A percentile compares a stretch with the other conserved stretches of the same genome.
These are phyloP conservation scores for Lordiphosa andalusiaca DNA, from an alignment of 2,888 invertebrate genomes.

Conservation along the genomic window DNA sequence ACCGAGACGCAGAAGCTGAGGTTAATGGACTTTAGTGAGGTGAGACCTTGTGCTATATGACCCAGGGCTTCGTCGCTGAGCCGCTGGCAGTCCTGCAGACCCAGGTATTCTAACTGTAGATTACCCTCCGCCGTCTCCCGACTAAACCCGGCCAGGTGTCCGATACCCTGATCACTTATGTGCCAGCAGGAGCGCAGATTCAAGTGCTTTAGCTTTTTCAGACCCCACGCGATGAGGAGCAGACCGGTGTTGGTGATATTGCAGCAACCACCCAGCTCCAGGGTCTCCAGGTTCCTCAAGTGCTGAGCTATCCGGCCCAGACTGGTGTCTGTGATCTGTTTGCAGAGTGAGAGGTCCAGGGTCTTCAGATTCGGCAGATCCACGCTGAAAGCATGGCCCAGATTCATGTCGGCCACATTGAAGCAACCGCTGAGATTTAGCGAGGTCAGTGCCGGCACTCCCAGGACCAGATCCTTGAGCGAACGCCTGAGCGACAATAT, in stretches of 20 bases:
- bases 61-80: slow-evolving; percentile 94
- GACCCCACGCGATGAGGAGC: slow-evolving; percentile 91
- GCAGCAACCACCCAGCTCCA: slow-evolving; percentile 95
- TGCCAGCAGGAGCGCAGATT: slow-evolving; percentile 96
- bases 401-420: slow-evolving; percentile 92
- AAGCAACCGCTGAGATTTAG: slow-evolving; percentile 96
- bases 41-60: slow-evolving; percentile 90
- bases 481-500: slow-evolving; percentile 91
- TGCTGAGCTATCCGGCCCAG: slow-evolving; percentile 91
- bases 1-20: slow-evolving; percentile 96
- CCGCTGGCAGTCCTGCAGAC: slow-evolving; percentile 96
- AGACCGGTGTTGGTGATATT: slow-evolving; percentile 94
- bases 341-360: slow-evolving; percentile 94
- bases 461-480: slow-evolving; percentile 91
- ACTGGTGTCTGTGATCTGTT: slow-evolving; percentile 96
- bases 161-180: slow-evolving; percentile 94
- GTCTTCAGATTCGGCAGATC: slow-evolving; percentile 89
- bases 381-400: slow-evolving; percentile 90
- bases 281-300: slow-evolving; percentile 90
- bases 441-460: slow-evolving; percentile 92
- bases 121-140: slow-evolving; percentile 85
- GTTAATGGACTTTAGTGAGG: slow-evolving; percentile 91
- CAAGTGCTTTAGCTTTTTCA: slow-evolving; percentile 90
- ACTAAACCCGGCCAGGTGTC: slow-evolving; percentile 89
- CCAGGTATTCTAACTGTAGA: slow-evolving; percentile 89